A percentile compares a stretch with the other conserved stretches of the same genome.
These are phyloP conservation scores for Keiferia lycopersicella DNA, from an alignment of 2,888 invertebrate genomes.

Conservation along the genomic window DNA sequence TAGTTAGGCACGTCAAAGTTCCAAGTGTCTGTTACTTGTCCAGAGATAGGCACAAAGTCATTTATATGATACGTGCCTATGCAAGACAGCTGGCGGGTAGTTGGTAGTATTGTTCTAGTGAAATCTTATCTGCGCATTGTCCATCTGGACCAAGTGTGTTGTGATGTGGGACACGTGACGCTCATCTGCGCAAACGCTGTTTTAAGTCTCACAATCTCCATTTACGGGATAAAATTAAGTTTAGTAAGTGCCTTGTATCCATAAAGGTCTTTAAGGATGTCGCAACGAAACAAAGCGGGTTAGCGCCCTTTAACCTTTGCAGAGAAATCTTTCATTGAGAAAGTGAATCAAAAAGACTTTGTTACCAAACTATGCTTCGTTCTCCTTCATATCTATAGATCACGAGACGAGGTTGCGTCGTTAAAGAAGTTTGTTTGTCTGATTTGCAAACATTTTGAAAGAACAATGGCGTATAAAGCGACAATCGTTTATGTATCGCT, in stretches of 20 bases:
- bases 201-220: constrained; percentile 19
- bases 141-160: constrained; percentile 53
- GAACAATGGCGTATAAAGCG: constrained; percentile 25
- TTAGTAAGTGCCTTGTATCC: not conserved
- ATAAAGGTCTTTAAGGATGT: not conserved
- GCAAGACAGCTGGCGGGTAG: constrained; percentile 35
- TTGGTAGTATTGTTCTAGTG: constrained; percentile 59
- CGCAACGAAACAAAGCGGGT: not conserved
- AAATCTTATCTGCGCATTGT: constrained; percentile 66
- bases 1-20: not conserved
- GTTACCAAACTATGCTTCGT: not conserved
- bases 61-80: constrained; percentile 7
- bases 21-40: not conserved
- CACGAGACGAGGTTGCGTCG: constrained; percentile 6
- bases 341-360: not conserved
- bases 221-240: not conserved
- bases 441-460: constrained; percentile 16
- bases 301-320: not conserved
- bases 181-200: constrained; percentile 30
- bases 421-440: constrained; percentile 15
- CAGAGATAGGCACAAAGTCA: not conserved
- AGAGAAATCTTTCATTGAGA: not conserved
- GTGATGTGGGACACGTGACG: constrained; percentile 40
- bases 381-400: not conserved
- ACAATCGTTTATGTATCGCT: constrained; percentile 3